Evolutionary conservation across 2,888 invertebrate genomes (phyloP).

Genomic region (Fissipunctia ypsillon): DNA sequence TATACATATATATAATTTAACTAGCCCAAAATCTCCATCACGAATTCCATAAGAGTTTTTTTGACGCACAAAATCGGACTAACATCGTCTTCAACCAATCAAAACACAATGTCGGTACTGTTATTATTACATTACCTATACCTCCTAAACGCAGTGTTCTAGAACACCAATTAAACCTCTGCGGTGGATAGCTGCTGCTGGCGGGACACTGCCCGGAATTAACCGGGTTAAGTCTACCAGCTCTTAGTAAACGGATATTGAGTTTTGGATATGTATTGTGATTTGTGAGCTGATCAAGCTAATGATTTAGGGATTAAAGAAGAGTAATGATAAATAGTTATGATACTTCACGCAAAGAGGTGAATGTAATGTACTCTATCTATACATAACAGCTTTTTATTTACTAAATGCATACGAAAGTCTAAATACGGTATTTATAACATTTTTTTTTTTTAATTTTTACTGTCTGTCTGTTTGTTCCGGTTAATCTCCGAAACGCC

Average conservation of each 20-base stretch:
- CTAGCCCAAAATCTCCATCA: neutral
- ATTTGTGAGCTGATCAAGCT: constrained; percentile 16
- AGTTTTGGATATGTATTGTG: constrained; percentile 37
- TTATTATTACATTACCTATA: constrained; percentile 32
- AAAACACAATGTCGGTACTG: constrained; percentile 9
- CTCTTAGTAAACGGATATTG: constrained; percentile 51
- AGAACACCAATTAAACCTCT: constrained; percentile 65
- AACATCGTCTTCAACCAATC: neutral
- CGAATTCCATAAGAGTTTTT: neutral
- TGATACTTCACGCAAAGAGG: neutral
- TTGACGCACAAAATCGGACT: neutral
- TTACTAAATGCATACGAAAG: too few relatives aligned
- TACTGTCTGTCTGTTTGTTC: too few relatives aligned
- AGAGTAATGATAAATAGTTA: too few relatives aligned
- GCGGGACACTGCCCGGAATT: constrained; percentile 35
- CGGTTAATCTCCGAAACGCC: too few relatives aligned
- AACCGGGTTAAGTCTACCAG: constrained; percentile 44
- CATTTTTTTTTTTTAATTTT: too few relatives aligned
- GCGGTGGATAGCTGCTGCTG: constrained; percentile 44
- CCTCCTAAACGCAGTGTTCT: constrained; percentile 22
- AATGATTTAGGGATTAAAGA: neutral
- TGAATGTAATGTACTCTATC: too few relatives aligned
- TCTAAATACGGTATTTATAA: too few relatives aligned
- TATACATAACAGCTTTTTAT: too few relatives aligned
- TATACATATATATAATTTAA: too few relatives aligned